A percentile compares a stretch with the other conserved stretches of the same genome.
Evolutionary conservation across 2,113 vertebrate genomes (phyloP).

Genomic region (Notarius quadriscutis): DNA sequence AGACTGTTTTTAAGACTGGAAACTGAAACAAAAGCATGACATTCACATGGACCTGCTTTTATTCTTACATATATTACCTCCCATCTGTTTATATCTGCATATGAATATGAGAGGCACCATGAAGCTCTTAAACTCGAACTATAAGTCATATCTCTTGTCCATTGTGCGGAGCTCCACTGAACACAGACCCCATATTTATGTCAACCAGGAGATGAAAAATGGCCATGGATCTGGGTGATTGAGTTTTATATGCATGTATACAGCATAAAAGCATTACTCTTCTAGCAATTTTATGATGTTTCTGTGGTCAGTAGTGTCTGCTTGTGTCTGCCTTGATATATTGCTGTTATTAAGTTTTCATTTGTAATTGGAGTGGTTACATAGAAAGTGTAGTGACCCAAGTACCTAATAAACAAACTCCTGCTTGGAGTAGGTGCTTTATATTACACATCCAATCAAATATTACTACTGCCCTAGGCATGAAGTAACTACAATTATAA

Average conservation of each 20-base stretch:
- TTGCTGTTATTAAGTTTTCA: conserved; percentile 54
- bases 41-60: conserved; percentile 47
- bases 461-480: background rate
- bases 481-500: conserved; percentile 18
- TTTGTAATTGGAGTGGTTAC: conserved; percentile 44
- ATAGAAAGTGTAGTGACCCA: conserved; percentile 9
- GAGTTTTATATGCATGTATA: conserved; percentile 24
- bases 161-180: background rate
- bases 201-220: conserved; percentile 4
- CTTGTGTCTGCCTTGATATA: conserved; percentile 36
- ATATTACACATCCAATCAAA: conserved; percentile 31
- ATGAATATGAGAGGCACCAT: background rate
- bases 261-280: conserved; percentile 27
- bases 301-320: conserved; percentile 28
- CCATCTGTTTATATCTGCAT: conserved; percentile 41
- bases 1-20: conserved; percentile 42
- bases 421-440: conserved; percentile 3
- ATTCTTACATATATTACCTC: conserved; percentile 24
- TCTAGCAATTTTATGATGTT: conserved; percentile 35
- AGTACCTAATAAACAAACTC: conserved; percentile 41
- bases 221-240: background rate
- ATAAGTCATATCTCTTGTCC: background rate
- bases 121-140: background rate
- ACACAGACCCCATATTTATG: background rate
- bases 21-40: conserved; percentile 34